Conservation (phyloP, 2,888 invertebrate genomes). For the Lasioglossum morio region DNA sequence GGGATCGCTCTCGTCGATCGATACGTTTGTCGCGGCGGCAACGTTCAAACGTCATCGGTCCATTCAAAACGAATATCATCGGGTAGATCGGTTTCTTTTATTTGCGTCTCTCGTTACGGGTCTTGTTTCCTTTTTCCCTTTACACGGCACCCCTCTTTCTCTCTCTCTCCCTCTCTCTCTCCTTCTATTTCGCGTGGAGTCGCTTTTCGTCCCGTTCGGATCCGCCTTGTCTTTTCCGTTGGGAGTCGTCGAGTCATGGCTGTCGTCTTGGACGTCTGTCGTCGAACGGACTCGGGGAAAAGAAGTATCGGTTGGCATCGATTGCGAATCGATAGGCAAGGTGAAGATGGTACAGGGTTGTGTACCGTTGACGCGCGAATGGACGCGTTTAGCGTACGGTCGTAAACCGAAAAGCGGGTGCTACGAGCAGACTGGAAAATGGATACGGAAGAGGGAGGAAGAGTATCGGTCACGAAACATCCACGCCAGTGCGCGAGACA, state of each 20-base stretch:
- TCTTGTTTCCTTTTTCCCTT: slow-evolving; percentile 4
- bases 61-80: slow-evolving; percentile 49
- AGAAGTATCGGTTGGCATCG: slow-evolving; percentile 44
- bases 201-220: slow-evolving; percentile 24
- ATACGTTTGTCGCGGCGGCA: slow-evolving; percentile 63
- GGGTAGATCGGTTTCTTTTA: slow-evolving; percentile 48
- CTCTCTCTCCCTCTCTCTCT: not conserved
- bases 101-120: slow-evolving; percentile 31
- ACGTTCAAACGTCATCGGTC: slow-evolving; percentile 65
- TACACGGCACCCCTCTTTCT: too few relatives aligned
- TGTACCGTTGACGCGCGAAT: not conserved
- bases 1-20: slow-evolving; percentile 68
- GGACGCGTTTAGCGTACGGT: not conserved
- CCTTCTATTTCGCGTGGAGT: slow-evolving; percentile 10
- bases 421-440: not conserved
- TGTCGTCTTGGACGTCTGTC: slow-evolving; percentile 41
- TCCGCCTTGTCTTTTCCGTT: slow-evolving; percentile 15
- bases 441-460: not conserved
- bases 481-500: slow-evolving; percentile 1
- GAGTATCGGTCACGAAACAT: slow-evolving; percentile 32
- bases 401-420: not conserved
- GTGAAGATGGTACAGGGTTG: too few relatives aligned
- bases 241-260: slow-evolving; percentile 65
- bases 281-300: slow-evolving; percentile 46
- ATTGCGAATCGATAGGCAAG: not conserved